These are phyloP conservation scores for Sebastes matsubarae DNA, from an alignment of 2,797 vertebrate species.

Conservation along the genomic window DNA sequence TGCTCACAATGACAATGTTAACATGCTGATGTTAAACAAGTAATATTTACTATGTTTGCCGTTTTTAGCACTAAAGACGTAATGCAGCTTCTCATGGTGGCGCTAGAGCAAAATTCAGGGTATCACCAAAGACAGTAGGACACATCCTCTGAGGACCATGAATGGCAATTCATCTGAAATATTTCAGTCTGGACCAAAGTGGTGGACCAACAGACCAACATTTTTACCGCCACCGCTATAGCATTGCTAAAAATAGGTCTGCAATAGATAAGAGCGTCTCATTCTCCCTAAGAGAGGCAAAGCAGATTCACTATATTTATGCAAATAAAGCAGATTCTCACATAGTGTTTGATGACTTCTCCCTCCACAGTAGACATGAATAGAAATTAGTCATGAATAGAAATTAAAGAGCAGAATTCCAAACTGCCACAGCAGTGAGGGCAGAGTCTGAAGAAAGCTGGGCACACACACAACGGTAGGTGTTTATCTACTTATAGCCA, in stretches of 20 bases:
- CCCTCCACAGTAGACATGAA: background rate
- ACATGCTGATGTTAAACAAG: too few relatives aligned
- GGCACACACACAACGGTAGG: background rate
- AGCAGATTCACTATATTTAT: background rate
- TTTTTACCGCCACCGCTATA: background rate
- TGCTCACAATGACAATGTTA: too few relatives aligned
- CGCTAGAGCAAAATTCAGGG: background rate
- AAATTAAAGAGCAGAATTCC: background rate
- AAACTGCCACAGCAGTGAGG: background rate
- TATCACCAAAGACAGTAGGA: too few relatives aligned
- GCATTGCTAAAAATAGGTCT: background rate
- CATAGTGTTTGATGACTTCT: background rate
- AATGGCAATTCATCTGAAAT: background rate
- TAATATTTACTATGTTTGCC: background rate
- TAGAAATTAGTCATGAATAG: background rate
- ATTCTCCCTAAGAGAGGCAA: background rate
- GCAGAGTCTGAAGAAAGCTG: background rate
- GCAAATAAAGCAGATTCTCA: background rate
- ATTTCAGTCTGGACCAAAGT: background rate
- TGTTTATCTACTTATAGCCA: background rate
- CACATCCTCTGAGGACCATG: too few relatives aligned
- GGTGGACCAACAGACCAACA: background rate
- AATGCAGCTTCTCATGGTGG: too few relatives aligned
- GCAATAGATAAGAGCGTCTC: background rate
- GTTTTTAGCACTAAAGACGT: background rate